Conservation (phyloP, 1,140 invertebrate genomes). For the Maconellicoccus hirsutus region DNA sequence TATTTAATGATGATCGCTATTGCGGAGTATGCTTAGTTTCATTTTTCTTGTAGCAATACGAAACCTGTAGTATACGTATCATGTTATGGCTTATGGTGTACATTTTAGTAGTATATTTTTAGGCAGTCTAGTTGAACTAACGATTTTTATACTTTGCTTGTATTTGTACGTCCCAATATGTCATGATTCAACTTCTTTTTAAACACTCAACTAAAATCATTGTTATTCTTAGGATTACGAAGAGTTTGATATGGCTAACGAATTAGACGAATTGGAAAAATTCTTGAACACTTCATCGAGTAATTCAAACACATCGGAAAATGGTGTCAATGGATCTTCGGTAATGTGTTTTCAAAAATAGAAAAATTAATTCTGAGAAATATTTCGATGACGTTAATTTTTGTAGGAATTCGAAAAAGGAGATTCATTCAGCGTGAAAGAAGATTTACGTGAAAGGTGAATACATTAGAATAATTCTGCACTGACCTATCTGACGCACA, state of each 20-base stretch:
- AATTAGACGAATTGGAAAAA: slow-evolving; percentile 76
- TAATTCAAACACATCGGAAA: slow-evolving; percentile 17
- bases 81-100: no score
- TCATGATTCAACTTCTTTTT: neutral
- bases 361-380: no score
- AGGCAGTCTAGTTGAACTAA: no score
- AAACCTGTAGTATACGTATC: neutral
- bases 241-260: slow-evolving; percentile 81
- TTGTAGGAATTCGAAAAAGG: neutral
- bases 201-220: neutral
- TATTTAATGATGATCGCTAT: slow-evolving; percentile 85
- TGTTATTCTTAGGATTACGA: slow-evolving; percentile 67
- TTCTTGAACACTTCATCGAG: slow-evolving; percentile 55
- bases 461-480: neutral
- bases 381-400: neutral
- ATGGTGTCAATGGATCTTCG: slow-evolving; percentile 18
- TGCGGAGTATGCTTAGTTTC: slow-evolving; percentile 85
- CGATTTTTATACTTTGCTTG: slow-evolving; percentile 18
- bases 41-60: neutral
- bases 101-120: no score
- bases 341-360: neutral
- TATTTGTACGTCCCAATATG: neutral
- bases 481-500: no score
- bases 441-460: slow-evolving; percentile 10
- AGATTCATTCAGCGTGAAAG: slow-evolving; percentile 2